Evolutionary conservation across 2,888 invertebrate genomes (phyloP).

Genomic region (Holacanthella duospinosa): DNA sequence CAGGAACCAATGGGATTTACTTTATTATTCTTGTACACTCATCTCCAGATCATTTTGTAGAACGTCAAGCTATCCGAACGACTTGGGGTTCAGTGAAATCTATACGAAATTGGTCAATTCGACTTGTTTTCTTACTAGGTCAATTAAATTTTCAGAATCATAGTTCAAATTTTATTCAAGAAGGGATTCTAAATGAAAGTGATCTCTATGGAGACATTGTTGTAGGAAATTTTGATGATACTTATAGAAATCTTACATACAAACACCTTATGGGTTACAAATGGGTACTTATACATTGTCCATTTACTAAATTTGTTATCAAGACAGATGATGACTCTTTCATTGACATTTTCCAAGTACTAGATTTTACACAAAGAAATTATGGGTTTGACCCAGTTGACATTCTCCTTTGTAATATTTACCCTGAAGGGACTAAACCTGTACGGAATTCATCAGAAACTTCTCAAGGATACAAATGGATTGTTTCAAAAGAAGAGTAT

Average conservation of each 20-base stretch:
- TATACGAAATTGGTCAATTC: constrained; percentile 27
- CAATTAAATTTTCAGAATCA: not conserved
- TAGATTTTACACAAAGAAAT: constrained; percentile 33
- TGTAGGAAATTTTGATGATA: constrained; percentile 36
- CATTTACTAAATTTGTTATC: constrained; percentile 34
- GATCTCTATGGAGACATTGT: constrained; percentile 34
- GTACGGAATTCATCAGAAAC: constrained; percentile 14
- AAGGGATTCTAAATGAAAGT: constrained; percentile 36
- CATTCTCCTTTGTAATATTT: constrained; percentile 37
- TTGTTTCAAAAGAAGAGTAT: constrained; percentile 37
- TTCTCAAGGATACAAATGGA: constrained; percentile 36
- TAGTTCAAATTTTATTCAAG: constrained; percentile 17
- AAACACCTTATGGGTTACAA: constrained; percentile 39
- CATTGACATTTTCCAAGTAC: constrained; percentile 38
- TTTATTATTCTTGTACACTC: constrained; percentile 39
- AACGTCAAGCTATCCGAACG: constrained; percentile 39
- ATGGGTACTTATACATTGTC: constrained; percentile 37
- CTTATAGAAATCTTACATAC: constrained; percentile 38
- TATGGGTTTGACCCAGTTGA: constrained; percentile 28
- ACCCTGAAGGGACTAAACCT: constrained; percentile 35
- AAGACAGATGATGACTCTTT: constrained; percentile 39
- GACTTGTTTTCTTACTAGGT: constrained; percentile 38
- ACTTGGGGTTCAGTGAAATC: constrained; percentile 39
- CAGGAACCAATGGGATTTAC: constrained; percentile 25
- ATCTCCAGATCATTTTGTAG: constrained; percentile 38